A percentile compares a stretch with the other conserved stretches of the same genome.
Evolutionary conservation across 2,113 vertebrate species (phyloP).

Genomic region (Sylvilagus bachmani): DNA sequence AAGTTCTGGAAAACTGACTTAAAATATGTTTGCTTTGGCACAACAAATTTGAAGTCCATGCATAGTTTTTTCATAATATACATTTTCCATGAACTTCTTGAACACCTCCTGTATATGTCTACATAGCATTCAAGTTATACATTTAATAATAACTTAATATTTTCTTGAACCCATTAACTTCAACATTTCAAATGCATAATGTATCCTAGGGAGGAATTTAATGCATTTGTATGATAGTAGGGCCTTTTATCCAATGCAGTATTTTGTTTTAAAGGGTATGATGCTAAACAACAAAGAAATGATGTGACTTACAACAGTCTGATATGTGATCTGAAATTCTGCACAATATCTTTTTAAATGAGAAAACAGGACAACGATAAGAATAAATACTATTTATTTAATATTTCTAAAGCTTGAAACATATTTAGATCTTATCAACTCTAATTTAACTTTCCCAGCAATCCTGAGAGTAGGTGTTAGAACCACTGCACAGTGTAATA

Average conservation of each 20-base stretch:
- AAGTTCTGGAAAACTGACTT: too few relatives aligned
- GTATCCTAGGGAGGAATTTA: conserved; percentile 63
- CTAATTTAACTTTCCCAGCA: conserved; percentile 38
- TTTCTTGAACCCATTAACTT: conserved; percentile 67
- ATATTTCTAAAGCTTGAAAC: conserved; percentile 53
- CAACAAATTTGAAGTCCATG: too few relatives aligned
- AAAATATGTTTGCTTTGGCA: too few relatives aligned
- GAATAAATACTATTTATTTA: conserved; percentile 58
- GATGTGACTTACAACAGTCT: conserved; percentile 8
- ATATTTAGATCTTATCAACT: conserved; percentile 51
- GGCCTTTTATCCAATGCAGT: conserved; percentile 44
- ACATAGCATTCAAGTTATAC: conserved; percentile 41
- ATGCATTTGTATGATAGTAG: conserved; percentile 60
- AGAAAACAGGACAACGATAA: conserved; percentile 59
- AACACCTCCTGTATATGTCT: neutral
- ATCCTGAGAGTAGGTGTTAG: neutral
- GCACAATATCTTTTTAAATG: conserved; percentile 14
- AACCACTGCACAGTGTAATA: neutral
- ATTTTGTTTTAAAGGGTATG: conserved; percentile 35
- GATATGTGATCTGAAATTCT: conserved; percentile 53
- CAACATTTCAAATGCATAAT: conserved; percentile 66
- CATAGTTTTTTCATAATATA: too few relatives aligned
- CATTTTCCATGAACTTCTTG: too few relatives aligned
- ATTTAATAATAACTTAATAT: conserved; percentile 64
- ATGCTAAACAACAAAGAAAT: conserved; percentile 65